Evolutionary conservation across 2,113 vertebrate genomes (phyloP), one percentile per base, ranked within the genome.

Genomic region (Bubo bubo): DNA sequence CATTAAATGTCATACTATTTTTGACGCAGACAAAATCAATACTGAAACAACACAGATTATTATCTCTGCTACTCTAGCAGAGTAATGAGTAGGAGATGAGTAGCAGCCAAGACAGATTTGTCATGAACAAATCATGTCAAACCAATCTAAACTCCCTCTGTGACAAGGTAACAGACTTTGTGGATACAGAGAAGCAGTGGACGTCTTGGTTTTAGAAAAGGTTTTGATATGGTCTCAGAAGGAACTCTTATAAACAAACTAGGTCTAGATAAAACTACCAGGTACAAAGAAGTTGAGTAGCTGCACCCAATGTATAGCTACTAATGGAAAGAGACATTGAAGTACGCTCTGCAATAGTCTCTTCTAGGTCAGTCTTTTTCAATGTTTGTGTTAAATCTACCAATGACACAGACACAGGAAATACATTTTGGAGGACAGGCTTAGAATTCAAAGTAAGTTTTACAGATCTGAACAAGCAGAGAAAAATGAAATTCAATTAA

Each of bases 91-190:
- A 77, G 45, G 79, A 91, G 59, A 88, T 8, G 59, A 86, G 43
- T 45, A 92, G 59, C 63, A 91, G 79, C 91, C 94, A 96, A 60
- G 50, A 95, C 23, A 77, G 50, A 84, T 94, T 91, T 94, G 83
- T 86, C 68, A 71, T 45, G 55, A 92, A 30, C 50, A 86, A 89
- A 86, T 96, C 37, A 7, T 4, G 50, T 95, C 86, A 92, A 91
- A 67, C 28, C 50, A 66, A 66, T 39, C 20, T 45, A 30, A 94
- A 70, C 28, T 88, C 62, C 43, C 49, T 73, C 49, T 68, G 41
- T 92, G 94, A 92, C 79, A 80, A 83, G 75, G 50, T 63, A 92
- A 14, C 75, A 80, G 82, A n/a, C 50, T 64, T 60, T 26, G 34
- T 50, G 72, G 59, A 50, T 37, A 59, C n/a, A 56, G 26, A 76